Evolutionary conservation across 2,113 vertebrate genomes (phyloP), one percentile per base, ranked within the genome.

Genomic region (Cervus canadensis): DNA sequence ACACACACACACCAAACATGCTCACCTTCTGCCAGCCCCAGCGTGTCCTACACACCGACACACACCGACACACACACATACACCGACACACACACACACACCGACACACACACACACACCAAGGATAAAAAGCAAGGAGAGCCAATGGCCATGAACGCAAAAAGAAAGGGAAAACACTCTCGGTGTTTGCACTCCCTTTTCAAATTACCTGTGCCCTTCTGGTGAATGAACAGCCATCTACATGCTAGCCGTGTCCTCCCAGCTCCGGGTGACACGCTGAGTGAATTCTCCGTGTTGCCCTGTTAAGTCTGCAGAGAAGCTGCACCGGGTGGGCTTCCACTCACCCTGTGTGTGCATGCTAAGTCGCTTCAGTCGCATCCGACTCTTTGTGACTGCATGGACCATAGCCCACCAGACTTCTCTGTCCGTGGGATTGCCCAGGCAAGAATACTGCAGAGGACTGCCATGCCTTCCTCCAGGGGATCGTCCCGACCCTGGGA

Each of bases 341-440:
- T 60, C 54, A 11, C 21, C 30, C 3, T 3, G 1, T 2, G 23
- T 43, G 23, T 43, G 71, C 23, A 15, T 7, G 40, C 71, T 7
- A 26, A 43, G 40, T 25, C 0, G 1, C 40, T 76, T 76, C 71
- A 43, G 23, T 76, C 12, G 2, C 3, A 0, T 8, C 40, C 1
- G 11, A 26, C 40, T 43, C 36, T 74, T 13, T 26, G 71, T 3
- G 23, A 43, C 40, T 26, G 40, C 71, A 43, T 1, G 12, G 40
- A 43, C 71, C 26, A 6, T 7, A 26, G 3, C 40, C 36, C 21
- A 43, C 40, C 6, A 43, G 71, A 23, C 40, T 43, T 43, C 71
- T 43, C 71, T 15, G 21, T 76, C 36, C 0, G 1, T 76, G 71
- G 71, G 40, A 43, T 43, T 76, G 7, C 40, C 71, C 71, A 76